Evolutionary conservation across 2,113 vertebrate genomes (phyloP).

Genomic region (Malurus elegans): DNA sequence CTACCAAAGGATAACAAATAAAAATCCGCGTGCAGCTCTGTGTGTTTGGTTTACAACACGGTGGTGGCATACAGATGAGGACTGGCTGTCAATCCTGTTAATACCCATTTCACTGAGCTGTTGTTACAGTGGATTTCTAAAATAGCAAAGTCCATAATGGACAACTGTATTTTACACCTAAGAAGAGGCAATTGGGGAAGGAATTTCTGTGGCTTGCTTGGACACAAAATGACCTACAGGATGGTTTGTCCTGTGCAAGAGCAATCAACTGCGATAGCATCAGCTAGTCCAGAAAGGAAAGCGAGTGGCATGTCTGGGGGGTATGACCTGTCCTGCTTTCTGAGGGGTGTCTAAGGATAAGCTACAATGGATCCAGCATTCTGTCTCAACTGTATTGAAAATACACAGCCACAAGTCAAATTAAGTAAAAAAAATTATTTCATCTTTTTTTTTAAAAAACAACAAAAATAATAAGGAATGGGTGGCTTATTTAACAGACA

Average conservation of each 20-base stretch:
- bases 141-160: background rate
- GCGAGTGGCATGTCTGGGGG: background rate
- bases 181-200: background rate
- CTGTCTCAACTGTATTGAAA: background rate
- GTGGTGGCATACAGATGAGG: background rate
- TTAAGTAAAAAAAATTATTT: background rate
- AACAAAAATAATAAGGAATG: background rate
- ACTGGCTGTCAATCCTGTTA: background rate
- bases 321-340: background rate
- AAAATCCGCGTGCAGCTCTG: background rate
- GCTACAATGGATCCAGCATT: background rate
- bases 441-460: background rate
- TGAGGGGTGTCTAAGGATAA: background rate
- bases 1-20: background rate
- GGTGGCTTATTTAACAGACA: background rate
- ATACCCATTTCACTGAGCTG: background rate
- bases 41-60: background rate
- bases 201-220: background rate
- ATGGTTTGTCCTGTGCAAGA: background rate
- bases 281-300: background rate
- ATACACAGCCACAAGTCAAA: background rate
- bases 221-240: background rate
- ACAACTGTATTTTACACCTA: background rate
- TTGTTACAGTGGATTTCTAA: background rate
- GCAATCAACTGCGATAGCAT: background rate